Evolutionary conservation across 2,113 vertebrate genomes (phyloP).

Genomic region (Nibea coibor): DNA sequence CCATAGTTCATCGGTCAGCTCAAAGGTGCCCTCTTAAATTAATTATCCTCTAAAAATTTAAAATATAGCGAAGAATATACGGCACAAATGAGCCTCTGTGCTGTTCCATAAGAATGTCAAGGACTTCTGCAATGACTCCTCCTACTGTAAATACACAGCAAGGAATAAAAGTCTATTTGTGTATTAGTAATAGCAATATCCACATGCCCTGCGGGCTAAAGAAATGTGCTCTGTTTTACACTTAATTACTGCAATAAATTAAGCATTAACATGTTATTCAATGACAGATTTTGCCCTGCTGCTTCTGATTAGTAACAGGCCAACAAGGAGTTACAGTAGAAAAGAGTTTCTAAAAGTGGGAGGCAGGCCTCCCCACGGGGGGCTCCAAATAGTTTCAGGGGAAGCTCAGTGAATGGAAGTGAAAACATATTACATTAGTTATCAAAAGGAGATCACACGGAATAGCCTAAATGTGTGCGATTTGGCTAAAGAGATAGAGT

Average conservation of each 20-base stretch:
- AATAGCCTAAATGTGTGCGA: too few species aligned
- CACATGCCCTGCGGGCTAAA: neutral
- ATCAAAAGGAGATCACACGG: too few species aligned
- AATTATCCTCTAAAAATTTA: neutral
- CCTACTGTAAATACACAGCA: neutral
- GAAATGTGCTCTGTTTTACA: neutral
- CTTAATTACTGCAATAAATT: conserved; percentile 6
- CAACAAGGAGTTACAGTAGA: conserved; percentile 14
- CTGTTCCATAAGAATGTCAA: neutral
- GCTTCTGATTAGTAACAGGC: conserved; percentile 22
- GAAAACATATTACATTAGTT: too few species aligned
- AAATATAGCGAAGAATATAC: neutral
- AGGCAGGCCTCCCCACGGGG: too few species aligned
- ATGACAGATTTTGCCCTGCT: neutral
- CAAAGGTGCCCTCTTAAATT: neutral
- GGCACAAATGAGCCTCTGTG: neutral
- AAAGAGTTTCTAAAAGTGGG: too few species aligned
- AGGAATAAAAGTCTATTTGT: neutral
- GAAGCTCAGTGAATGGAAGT: too few species aligned
- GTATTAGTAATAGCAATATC: neutral
- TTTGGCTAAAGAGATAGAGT: too few species aligned
- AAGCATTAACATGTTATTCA: conserved; percentile 9
- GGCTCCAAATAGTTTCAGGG: too few species aligned
- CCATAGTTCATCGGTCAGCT: neutral
- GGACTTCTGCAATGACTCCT: neutral